phyloP scores from a whole-genome alignment of 2,888 invertebrate species.

The Sphaerophoria rueppellii region DNA sequence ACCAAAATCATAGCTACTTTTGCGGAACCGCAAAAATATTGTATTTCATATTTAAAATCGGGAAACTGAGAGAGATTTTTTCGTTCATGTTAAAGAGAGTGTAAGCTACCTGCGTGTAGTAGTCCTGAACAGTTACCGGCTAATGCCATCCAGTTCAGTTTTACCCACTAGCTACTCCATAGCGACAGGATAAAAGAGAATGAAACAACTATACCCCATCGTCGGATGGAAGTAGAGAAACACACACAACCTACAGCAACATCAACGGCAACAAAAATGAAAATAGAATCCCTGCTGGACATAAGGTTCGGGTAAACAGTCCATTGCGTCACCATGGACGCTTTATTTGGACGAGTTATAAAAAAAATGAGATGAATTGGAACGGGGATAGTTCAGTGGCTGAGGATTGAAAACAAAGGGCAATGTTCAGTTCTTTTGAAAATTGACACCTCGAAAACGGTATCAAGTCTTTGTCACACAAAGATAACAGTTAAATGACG shows the following conservation, averaged over 20 bases:
- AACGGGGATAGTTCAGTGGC: neutral
- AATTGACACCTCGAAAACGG: too few species aligned
- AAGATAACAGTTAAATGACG: too few species aligned
- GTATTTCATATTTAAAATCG: conserved; percentile 40
- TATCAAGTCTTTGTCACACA: too few species aligned
- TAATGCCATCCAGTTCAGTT: conserved; percentile 14
- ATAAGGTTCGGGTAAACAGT: conserved; percentile 69
- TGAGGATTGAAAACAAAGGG: neutral
- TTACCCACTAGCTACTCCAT: neutral
- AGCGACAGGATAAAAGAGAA: conserved; percentile 30
- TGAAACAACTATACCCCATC: conserved; percentile 36
- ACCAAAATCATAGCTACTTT: conserved; percentile 67
- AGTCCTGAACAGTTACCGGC: conserved; percentile 21
- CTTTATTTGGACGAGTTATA: conserved; percentile 43
- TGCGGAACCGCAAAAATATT: conserved; percentile 64
- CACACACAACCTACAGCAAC: conserved; percentile 25
- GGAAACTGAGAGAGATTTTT: conserved; percentile 46
- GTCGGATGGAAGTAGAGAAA: neutral
- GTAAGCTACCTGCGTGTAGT: conserved; percentile 17
- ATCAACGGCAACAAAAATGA: conserved; percentile 30
- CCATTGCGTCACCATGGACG: conserved; percentile 67
- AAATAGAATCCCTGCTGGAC: conserved; percentile 67
- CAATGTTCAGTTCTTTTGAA: too few species aligned
- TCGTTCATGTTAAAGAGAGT: conserved; percentile 4
- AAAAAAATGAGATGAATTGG: neutral